phyloP scores from a whole-genome alignment of 2,888 invertebrate genomes.

The Allophyes oxyacanthae region DNA sequence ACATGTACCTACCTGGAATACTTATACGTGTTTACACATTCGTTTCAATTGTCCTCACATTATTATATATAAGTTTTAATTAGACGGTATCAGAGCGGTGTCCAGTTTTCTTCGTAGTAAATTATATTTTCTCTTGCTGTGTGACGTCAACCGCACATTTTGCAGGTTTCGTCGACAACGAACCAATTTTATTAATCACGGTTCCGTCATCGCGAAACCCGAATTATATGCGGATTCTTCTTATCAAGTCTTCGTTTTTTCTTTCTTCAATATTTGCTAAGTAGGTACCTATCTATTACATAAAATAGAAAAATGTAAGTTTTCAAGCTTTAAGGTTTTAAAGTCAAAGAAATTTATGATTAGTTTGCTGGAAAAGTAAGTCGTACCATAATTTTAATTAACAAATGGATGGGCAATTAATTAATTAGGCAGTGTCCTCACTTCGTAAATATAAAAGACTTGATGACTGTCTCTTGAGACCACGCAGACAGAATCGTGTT shows the following conservation, averaged over 20 bases:
- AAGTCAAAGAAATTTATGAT: slow-evolving; percentile 36
- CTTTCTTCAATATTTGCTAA: slow-evolving; percentile 18
- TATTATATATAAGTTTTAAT: slow-evolving; percentile 29
- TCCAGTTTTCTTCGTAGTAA: slow-evolving; percentile 14
- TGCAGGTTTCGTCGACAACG: slow-evolving; percentile 99
- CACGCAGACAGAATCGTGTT: slow-evolving; percentile 7
- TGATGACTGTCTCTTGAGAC: slow-evolving; percentile 31
- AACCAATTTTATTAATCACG: slow-evolving; percentile 92
- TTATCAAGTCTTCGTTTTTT: slow-evolving; percentile 44
- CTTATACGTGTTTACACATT: slow-evolving; percentile 2
- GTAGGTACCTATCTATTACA: not conserved
- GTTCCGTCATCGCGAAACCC: slow-evolving; percentile 96
- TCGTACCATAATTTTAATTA: slow-evolving; percentile 66
- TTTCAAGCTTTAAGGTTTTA: slow-evolving; percentile 15
- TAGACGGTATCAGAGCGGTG: slow-evolving; percentile 12
- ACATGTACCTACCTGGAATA: slow-evolving; percentile 12
- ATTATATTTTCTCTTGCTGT: slow-evolving; percentile 23
- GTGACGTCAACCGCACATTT: slow-evolving; percentile 90
- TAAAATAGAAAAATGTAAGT: not conserved
- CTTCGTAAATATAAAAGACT: slow-evolving; percentile 64
- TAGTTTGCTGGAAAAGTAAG: slow-evolving; percentile 42
- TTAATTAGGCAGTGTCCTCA: slow-evolving; percentile 67
- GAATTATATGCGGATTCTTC: slow-evolving; percentile 92
- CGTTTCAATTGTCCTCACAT: slow-evolving; percentile 14
- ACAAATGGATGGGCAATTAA: slow-evolving; percentile 69